Evolutionary conservation across 2,113 vertebrate species (phyloP), one percentile per base, ranked within the genome.

Genomic region (Rhinopomastus cyanomelas): DNA sequence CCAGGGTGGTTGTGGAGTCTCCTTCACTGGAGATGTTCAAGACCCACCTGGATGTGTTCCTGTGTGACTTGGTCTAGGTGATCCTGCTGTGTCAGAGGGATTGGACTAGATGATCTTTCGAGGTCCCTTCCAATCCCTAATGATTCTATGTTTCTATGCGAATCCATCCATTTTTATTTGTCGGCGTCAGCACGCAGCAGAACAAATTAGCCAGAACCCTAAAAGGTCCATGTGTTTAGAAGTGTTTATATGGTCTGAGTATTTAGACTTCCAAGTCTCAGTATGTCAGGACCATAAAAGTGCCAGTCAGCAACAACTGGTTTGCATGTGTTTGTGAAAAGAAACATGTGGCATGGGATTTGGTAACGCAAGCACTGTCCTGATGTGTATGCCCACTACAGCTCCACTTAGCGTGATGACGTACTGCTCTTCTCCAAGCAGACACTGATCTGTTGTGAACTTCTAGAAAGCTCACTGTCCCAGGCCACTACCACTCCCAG

Each of bases 381-480:
- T 0, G 0, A 1, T 25, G 12, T 67, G 48, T 1, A 0, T 34
- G 13, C 9, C n/a, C 26, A 81, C 16, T 71, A 2, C 49, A 74
- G 23, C 11, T 67, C 14, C 76, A 17, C 0, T 11, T 78, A 81
- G 32, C 11, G 2, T 56, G 23, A 18, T 2, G 2, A 34, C 42
- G 59, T 32, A 66, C 13, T 3, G 5, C 11, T 16, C 42, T 36
- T 71, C 59, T 92, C 25, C 49, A 60, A 75, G 44, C 27, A 78
- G 51, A 12, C 32, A 32, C 18, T 36, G 21, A 22, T 71, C 77
- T 81, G 52, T 67, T 18, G 12, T 86, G 30, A 49, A 7, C 25
- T 48, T 53, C 5, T 34, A 49, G 34, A 49, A 86, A 78, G 14
- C 6, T 52, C 4, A 11, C 32, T 61, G 30, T 69, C 21, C 30